A percentile compares a stretch with the other conserved stretches of the same genome.
Conservation (phyloP, 2,888 invertebrate genomes). For the Dinocampus coccinellae region DNA sequence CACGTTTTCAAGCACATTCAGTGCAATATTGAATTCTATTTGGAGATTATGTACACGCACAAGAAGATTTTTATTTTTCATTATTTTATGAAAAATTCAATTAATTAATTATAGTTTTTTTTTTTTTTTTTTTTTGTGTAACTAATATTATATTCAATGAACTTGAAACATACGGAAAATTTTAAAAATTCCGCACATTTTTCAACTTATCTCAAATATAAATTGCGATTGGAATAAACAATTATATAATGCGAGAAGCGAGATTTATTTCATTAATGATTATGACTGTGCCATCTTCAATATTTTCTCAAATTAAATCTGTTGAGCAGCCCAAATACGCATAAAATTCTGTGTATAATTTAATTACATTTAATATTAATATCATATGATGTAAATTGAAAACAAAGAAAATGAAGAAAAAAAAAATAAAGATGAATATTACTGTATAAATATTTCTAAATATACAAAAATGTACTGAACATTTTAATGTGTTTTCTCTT, state of each 20-base stretch:
- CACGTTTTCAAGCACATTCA: slow-evolving; percentile 5
- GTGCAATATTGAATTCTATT: slow-evolving; percentile 27
- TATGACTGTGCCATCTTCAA: not conserved
- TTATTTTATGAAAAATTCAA: slow-evolving; percentile 8
- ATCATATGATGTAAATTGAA: slow-evolving; percentile 66
- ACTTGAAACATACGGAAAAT: not conserved
- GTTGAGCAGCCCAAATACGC: slow-evolving; percentile 52
- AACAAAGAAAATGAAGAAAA: slow-evolving; percentile 40
- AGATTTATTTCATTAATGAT: not conserved
- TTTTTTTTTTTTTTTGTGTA: not conserved
- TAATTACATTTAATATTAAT: slow-evolving; percentile 61
- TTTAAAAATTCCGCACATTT: not conserved
- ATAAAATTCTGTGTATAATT: slow-evolving; percentile 62
- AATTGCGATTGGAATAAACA: too few relatives aligned
- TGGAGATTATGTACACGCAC: slow-evolving; percentile 37
- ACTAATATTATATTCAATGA: not conserved
- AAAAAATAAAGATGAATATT: slow-evolving; percentile 45
- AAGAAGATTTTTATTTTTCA: slow-evolving; percentile 19
- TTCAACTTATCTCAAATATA: too few relatives aligned
- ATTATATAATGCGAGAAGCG: not conserved
- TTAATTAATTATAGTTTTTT: not conserved
- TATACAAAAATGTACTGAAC: slow-evolving; percentile 59
- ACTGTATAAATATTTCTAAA: slow-evolving; percentile 68
- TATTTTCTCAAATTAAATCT: slow-evolving; percentile 41
- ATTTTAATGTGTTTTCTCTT: not conserved